A percentile compares a stretch with the other conserved stretches of the same genome.
These are phyloP conservation scores for Leuciscus waleckii DNA, from an alignment of 2,797 vertebrate species.

Conservation along the genomic window DNA sequence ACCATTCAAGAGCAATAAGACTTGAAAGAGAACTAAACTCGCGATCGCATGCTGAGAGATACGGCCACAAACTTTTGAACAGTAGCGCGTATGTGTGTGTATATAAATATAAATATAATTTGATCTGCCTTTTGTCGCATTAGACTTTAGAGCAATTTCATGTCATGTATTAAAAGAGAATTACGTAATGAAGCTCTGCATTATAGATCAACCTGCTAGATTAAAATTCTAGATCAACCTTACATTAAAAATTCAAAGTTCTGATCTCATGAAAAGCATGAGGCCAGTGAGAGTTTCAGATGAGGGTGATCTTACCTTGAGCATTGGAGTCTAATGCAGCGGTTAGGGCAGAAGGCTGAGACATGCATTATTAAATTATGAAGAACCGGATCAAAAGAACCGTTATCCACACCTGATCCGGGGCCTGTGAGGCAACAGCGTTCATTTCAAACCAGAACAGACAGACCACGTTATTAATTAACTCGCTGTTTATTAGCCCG, in stretches of 20 bases:
- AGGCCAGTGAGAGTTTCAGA: slow-evolving; percentile 38
- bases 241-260: not conserved
- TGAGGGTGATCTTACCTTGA: slow-evolving; percentile 53
- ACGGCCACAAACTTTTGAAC: not conserved
- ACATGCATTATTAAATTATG: slow-evolving; percentile 60
- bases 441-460: slow-evolving; percentile 56
- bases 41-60: too few species aligned
- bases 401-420: slow-evolving; percentile 59
- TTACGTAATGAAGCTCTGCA: not conserved
- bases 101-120: not conserved
- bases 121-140: not conserved
- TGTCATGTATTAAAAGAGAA: not conserved
- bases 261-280: slow-evolving; percentile 19
- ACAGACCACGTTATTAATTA: slow-evolving; percentile 58
- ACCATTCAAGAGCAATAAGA: too few species aligned
- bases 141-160: not conserved
- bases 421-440: slow-evolving; percentile 44
- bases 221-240: slow-evolving; percentile 6
- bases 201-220: not conserved
- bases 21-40: too few species aligned
- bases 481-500: slow-evolving; percentile 30
- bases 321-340: slow-evolving; percentile 46
- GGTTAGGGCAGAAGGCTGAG: slow-evolving; percentile 53
- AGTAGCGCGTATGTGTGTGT: not conserved
- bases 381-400: slow-evolving; percentile 58